phyloP scores from a whole-genome alignment of 2,797 vertebrate species.

The Danio tinwini region DNA sequence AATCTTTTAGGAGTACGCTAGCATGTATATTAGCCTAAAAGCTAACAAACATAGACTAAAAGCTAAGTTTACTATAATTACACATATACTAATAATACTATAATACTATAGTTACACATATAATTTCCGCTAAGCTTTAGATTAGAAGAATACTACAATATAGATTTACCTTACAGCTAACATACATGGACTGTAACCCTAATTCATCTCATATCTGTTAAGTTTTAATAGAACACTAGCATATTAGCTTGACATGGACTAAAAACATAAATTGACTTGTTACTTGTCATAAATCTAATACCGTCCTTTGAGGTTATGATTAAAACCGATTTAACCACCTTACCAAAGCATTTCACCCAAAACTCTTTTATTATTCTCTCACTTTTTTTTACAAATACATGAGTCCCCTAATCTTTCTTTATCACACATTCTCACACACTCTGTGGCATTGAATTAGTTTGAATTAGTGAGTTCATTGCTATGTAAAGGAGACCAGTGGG shows the following conservation, averaged over 20 bases:
- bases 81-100: no score
- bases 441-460: slow-evolving; percentile 49
- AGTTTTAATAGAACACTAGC: no score
- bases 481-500: slow-evolving; percentile 55
- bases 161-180: neutral
- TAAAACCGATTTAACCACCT: neutral
- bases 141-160: neutral
- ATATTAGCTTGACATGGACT: neutral
- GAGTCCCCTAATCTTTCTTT: slow-evolving; percentile 36
- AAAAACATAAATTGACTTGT: neutral
- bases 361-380: neutral
- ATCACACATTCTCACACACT: slow-evolving; percentile 40
- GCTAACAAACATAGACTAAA: neutral
- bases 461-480: slow-evolving; percentile 48
- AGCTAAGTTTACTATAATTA: neutral
- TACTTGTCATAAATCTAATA: slow-evolving; percentile 3
- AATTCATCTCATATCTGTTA: no score
- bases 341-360: neutral
- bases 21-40: neutral
- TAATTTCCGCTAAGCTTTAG: neutral
- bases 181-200: neutral
- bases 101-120: no score
- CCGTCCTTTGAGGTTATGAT: neutral
- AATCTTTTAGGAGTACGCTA: neutral
- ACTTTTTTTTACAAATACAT: slow-evolving; percentile 3